A percentile compares a stretch with the other conserved stretches of the same genome.
phyloP scores from a whole-genome alignment of 2,113 vertebrate species.

The Blennius ocellaris region DNA sequence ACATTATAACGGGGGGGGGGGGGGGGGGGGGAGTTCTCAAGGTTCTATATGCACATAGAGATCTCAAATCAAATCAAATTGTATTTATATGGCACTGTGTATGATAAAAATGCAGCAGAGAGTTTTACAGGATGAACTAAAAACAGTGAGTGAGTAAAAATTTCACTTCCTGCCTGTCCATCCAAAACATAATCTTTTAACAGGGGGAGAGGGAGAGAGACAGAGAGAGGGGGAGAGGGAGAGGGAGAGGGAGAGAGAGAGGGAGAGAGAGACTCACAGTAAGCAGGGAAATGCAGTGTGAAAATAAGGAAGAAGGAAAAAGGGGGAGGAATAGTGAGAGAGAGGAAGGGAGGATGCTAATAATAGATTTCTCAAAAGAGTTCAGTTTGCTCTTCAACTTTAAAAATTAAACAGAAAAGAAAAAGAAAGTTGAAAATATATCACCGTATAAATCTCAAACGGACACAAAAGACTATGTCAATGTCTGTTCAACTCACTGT shows the following conservation, averaged over 20 bases:
- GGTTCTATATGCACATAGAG: constrained; percentile 27
- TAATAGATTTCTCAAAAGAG: constrained; percentile 46
- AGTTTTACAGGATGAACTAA: too few species aligned
- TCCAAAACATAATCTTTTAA: constrained; percentile 7
- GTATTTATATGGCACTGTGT: too few species aligned
- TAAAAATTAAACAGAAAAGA: constrained; percentile 27
- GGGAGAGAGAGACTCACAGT: background rate
- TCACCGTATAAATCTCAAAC: background rate
- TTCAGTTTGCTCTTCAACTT: constrained; percentile 52
- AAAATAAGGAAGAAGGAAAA: background rate
- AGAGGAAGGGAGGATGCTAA: constrained; percentile 42
- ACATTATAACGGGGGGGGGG: constrained; percentile 41
- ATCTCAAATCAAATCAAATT: constrained; percentile 2
- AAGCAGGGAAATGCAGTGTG: too few species aligned
- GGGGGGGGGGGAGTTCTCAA: constrained; percentile 54
- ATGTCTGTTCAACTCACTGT: background rate
- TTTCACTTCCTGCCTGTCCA: constrained; percentile 60
- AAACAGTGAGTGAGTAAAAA: too few species aligned
- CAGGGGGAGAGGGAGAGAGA: constrained; percentile 3
- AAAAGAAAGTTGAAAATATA: background rate
- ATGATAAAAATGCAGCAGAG: constrained; percentile 17
- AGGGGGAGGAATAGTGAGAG: constrained; percentile 9
- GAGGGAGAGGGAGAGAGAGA: constrained; percentile 15
- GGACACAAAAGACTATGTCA: background rate
- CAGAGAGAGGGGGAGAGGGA: background rate